phyloP scores from a whole-genome alignment of 1,140 invertebrate genomes.

The Pseudomyrmex cubaensis region DNA sequence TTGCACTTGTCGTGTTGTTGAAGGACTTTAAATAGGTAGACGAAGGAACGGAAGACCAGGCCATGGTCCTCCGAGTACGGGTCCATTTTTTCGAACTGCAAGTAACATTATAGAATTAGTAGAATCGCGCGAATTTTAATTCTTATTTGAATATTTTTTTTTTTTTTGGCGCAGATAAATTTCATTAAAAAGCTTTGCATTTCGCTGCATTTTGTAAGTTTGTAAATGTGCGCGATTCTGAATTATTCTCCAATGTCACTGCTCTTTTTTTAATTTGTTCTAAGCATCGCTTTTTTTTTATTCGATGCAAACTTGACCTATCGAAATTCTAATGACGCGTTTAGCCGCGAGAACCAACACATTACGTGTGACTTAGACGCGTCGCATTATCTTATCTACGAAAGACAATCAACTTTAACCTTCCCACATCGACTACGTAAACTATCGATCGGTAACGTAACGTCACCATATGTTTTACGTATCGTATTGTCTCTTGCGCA shows the following conservation, averaged over 20 bases:
- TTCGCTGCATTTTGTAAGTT: too few species aligned
- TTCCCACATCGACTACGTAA: constrained; percentile 49
- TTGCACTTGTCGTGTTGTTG: constrained; percentile 90
- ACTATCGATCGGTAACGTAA: constrained; percentile 52
- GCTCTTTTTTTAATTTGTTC: not conserved
- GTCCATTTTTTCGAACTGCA: constrained; percentile 89
- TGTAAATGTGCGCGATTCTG: too few species aligned
- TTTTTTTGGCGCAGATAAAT: too few species aligned
- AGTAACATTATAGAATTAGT: not conserved
- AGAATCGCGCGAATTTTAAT: too few species aligned
- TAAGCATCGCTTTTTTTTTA: not conserved
- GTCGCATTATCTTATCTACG: constrained; percentile 66
- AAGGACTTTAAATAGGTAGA: constrained; percentile 94
- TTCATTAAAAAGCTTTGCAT: too few species aligned
- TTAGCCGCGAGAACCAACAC: constrained; percentile 25
- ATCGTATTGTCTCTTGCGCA: constrained; percentile 76
- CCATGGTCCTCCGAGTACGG: constrained; percentile 91
- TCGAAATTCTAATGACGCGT: constrained; percentile 37
- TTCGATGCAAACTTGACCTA: constrained; percentile 4
- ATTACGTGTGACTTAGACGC: constrained; percentile 45
- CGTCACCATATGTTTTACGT: constrained; percentile 48
- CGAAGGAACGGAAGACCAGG: constrained; percentile 94
- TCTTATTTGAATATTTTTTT: too few species aligned
- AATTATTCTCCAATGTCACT: too few species aligned
- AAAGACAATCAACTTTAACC: constrained; percentile 66